phyloP scores from a whole-genome alignment of 2,888 invertebrate genomes.

The Trichogramma evanescens region DNA sequence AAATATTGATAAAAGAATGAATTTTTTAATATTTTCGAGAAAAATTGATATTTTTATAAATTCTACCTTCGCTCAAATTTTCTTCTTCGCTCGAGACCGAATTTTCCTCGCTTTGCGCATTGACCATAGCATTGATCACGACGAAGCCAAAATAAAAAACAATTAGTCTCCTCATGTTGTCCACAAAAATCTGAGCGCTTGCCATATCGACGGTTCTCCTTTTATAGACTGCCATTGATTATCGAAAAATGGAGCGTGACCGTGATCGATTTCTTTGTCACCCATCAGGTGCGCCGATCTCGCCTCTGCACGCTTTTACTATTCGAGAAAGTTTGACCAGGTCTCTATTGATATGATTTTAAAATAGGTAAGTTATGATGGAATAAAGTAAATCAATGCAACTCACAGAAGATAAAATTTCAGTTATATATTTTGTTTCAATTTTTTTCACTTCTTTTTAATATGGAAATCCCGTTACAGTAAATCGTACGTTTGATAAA shows the following conservation, averaged over 20 bases:
- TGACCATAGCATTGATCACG: too few relatives aligned
- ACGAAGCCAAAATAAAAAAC: not conserved
- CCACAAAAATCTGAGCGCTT: not conserved
- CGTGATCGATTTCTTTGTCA: conserved; percentile 12
- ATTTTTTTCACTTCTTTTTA: conserved; percentile 26
- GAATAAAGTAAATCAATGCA: too few relatives aligned
- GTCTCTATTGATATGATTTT: too few relatives aligned
- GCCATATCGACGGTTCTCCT: conserved; percentile 2
- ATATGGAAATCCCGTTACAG: conserved; percentile 41
- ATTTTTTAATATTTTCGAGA: not conserved
- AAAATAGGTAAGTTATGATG: too few relatives aligned
- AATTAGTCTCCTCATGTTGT: conserved; percentile 7
- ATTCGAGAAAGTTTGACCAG: not conserved
- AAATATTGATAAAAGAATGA: conserved; percentile 1
- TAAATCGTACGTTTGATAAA: conserved; percentile 26
- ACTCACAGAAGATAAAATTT: conserved; percentile 16
- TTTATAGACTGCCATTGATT: conserved; percentile 4
- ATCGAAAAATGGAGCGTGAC: conserved; percentile 24
- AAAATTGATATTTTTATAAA: conserved; percentile 1
- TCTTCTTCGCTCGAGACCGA: conserved; percentile 2
- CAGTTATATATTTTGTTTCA: conserved; percentile 28
- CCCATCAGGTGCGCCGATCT: conserved; percentile 4
- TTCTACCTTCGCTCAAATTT: conserved; percentile 12
- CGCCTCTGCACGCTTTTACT: conserved; percentile 2
- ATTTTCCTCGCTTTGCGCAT: too few relatives aligned